phyloP scores from a whole-genome alignment of 2,797 vertebrate species.

The Phalloptychus januarius region DNA sequence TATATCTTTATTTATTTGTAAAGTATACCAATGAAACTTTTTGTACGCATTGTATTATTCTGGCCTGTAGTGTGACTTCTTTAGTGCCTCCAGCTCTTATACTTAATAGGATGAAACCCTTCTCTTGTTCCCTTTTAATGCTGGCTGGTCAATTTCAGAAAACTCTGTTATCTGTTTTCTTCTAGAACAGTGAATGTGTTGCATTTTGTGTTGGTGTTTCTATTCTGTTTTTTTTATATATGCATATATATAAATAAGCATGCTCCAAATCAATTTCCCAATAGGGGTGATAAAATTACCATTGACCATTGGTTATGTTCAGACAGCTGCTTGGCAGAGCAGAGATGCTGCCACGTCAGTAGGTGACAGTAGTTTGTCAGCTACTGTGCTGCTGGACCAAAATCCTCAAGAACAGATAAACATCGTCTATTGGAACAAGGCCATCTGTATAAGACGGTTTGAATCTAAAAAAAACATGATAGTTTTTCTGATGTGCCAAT shows the following conservation, averaged over 20 bases:
- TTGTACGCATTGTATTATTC: neutral
- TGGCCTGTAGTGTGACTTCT: neutral
- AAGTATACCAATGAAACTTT: neutral
- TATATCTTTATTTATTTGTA: neutral
- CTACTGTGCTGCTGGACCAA: slow-evolving; percentile 53
- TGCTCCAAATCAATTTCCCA: neutral
- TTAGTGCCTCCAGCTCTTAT: neutral
- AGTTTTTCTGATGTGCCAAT: neutral
- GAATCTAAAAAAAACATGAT: slow-evolving; percentile 4
- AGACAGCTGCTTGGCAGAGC: slow-evolving; percentile 66
- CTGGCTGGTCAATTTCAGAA: neutral
- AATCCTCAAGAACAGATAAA: slow-evolving; percentile 38
- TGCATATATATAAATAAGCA: neutral
- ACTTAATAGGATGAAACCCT: neutral
- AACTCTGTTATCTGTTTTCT: neutral
- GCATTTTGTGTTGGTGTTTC: neutral
- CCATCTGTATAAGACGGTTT: slow-evolving; percentile 44
- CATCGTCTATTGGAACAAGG: slow-evolving; percentile 28
- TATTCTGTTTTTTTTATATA: neutral
- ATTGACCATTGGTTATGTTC: slow-evolving; percentile 14
- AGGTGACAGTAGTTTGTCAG: slow-evolving; percentile 54
- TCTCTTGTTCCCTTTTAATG: neutral
- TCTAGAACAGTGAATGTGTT: neutral
- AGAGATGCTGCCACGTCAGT: slow-evolving; percentile 60
- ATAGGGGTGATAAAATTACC: neutral